Conservation (phyloP, 2,888 invertebrate species). For the Nephrotoma appendiculata region DNA sequence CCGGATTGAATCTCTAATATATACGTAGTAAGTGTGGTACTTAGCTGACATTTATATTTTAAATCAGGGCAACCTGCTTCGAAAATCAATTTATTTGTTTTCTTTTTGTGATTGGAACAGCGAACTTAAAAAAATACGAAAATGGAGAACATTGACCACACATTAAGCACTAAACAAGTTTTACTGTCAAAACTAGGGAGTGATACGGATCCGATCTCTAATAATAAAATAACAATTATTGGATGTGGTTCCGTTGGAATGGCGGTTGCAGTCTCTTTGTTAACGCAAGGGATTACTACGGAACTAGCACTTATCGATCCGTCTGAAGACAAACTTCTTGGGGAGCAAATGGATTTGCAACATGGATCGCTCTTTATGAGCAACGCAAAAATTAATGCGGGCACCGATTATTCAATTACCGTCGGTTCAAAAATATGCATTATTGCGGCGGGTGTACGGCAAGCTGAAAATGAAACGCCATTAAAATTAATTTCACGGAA, state of each 20-base stretch:
- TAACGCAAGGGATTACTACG: slow-evolving; percentile 68
- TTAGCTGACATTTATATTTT: not conserved
- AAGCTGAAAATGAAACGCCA: slow-evolving; percentile 62
- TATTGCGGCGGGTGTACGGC: slow-evolving; percentile 74
- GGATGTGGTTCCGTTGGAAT: slow-evolving; percentile 87
- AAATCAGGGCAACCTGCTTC: not conserved
- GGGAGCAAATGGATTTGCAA: slow-evolving; percentile 83
- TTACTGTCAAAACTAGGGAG: not conserved
- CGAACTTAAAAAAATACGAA: not conserved
- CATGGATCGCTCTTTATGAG: slow-evolving; percentile 75
- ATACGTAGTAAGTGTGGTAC: too few relatives aligned
- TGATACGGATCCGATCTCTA: slow-evolving; percentile 26
- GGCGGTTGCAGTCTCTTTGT: slow-evolving; percentile 76
- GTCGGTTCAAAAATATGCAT: slow-evolving; percentile 63
- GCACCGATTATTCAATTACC: slow-evolving; percentile 58
- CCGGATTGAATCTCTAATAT: too few relatives aligned
- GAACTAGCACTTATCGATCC: slow-evolving; percentile 73
- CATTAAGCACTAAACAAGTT: not conserved
- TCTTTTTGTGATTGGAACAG: not conserved
- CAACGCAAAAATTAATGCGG: slow-evolving; percentile 63
- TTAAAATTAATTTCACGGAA: slow-evolving; percentile 68
- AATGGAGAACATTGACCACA: too few relatives aligned
- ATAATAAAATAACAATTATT: slow-evolving; percentile 69
- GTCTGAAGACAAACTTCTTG: slow-evolving; percentile 66
- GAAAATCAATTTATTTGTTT: not conserved